Conservation (phyloP, 2,797 vertebrate species). For the Diplodus sargus region DNA sequence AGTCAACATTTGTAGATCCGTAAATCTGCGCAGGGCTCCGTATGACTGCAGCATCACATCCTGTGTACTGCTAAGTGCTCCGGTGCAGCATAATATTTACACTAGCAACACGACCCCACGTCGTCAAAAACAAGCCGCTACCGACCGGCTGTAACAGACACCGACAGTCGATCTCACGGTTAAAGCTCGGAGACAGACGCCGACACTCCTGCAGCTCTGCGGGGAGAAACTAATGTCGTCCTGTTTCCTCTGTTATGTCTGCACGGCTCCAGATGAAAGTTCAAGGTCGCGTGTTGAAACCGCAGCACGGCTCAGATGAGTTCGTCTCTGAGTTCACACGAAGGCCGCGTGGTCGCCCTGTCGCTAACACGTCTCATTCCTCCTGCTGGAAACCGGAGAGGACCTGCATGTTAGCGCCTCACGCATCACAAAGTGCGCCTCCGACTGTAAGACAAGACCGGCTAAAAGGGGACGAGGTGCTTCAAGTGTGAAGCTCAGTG, state of each 20-base stretch:
- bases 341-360: constrained; percentile 34
- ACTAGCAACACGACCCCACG: constrained; percentile 1
- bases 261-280: constrained; percentile 30
- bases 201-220: not conserved
- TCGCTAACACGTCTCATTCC: constrained; percentile 13
- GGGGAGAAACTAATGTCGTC: not conserved
- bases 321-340: constrained; percentile 38
- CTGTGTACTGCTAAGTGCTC: constrained; percentile 5
- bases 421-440: not conserved
- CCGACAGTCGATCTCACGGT: not conserved
- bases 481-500: constrained; percentile 16
- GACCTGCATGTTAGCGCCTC: constrained; percentile 18
- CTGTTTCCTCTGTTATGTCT: constrained; percentile 57
- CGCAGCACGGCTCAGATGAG: constrained; percentile 11
- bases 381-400: constrained; percentile 39
- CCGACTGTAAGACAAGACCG: constrained; percentile 32
- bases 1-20: constrained; percentile 16
- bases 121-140: constrained; percentile 3
- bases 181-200: not conserved
- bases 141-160: not conserved
- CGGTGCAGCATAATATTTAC: constrained; percentile 33
- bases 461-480: constrained; percentile 9
- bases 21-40: constrained; percentile 18
- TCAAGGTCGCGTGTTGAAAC: constrained; percentile 52
- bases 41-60: not conserved